phyloP scores from a whole-genome alignment of 2,113 vertebrate genomes.

The Tylochromis polylepis region DNA sequence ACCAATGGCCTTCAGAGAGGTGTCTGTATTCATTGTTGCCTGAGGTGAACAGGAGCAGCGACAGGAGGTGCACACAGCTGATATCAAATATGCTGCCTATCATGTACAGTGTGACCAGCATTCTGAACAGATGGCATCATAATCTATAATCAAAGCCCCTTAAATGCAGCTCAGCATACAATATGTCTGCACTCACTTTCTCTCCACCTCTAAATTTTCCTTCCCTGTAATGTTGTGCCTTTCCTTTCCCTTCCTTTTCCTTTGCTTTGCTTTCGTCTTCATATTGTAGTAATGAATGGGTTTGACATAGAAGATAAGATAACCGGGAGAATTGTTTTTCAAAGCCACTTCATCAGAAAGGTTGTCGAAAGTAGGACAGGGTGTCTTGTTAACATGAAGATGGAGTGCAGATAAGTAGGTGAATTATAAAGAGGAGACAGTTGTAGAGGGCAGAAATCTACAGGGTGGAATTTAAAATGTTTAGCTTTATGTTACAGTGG shows the following conservation, averaged over 20 bases:
- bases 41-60: constrained; percentile 4
- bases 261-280: background rate
- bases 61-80: constrained; percentile 10
- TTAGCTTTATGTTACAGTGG: background rate
- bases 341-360: constrained; percentile 7
- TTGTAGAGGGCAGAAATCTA: background rate
- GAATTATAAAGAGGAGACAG: background rate
- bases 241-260: background rate
- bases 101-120: constrained; percentile 26
- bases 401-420: background rate
- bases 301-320: constrained; percentile 1
- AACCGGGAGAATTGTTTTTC: constrained; percentile 2
- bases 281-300: background rate
- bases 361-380: background rate
- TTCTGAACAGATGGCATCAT: constrained; percentile 50
- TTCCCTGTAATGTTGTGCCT: background rate
- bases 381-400: constrained; percentile 19
- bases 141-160: constrained; percentile 55
- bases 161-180: constrained; percentile 44
- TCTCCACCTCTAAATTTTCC: background rate
- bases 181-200: constrained; percentile 23
- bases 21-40: background rate
- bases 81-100: constrained; percentile 39
- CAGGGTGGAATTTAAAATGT: background rate
- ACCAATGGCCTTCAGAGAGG: constrained; percentile 24